These are phyloP conservation scores for Cottus gobio DNA, from an alignment of 2,113 vertebrate species.

Conservation along the genomic window DNA sequence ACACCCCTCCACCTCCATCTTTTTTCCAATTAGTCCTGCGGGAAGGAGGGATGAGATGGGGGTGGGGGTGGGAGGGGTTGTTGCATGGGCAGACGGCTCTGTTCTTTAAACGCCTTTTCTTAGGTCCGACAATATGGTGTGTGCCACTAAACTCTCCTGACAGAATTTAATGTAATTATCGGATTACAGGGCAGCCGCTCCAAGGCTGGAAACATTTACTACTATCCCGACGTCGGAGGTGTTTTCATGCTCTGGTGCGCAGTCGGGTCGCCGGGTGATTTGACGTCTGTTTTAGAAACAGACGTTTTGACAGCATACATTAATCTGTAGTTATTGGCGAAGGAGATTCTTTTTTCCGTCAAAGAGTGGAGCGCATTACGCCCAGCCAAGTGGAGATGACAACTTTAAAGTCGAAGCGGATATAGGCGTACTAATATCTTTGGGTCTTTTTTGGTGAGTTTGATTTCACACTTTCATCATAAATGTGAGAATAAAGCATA, in stretches of 20 bases:
- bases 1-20: neutral
- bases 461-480: neutral
- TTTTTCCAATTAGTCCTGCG: slow-evolving; percentile 48
- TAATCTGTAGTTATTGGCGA: neutral
- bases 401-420: slow-evolving; percentile 3
- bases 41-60: slow-evolving; percentile 39
- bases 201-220: slow-evolving; percentile 71
- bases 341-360: neutral
- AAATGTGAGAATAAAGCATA: neutral
- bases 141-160: slow-evolving; percentile 79
- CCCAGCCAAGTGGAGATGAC: slow-evolving; percentile 48
- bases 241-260: slow-evolving; percentile 35
- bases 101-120: slow-evolving; percentile 79
- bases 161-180: slow-evolving; percentile 81
- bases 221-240: slow-evolving; percentile 46
- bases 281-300: slow-evolving; percentile 1
- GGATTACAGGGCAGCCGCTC: slow-evolving; percentile 77
- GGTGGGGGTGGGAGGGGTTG: slow-evolving; percentile 21
- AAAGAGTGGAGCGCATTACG: slow-evolving; percentile 41
- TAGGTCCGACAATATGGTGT: slow-evolving; percentile 77
- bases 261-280: neutral
- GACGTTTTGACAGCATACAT: slow-evolving; percentile 20
- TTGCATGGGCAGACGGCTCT: slow-evolving; percentile 71
- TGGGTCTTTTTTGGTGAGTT: slow-evolving; percentile 50
- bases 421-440: neutral